Evolutionary conservation across 2,797 vertebrate genomes (phyloP), one percentile per base, ranked within the genome.

Genomic region (Falco rusticolus): DNA sequence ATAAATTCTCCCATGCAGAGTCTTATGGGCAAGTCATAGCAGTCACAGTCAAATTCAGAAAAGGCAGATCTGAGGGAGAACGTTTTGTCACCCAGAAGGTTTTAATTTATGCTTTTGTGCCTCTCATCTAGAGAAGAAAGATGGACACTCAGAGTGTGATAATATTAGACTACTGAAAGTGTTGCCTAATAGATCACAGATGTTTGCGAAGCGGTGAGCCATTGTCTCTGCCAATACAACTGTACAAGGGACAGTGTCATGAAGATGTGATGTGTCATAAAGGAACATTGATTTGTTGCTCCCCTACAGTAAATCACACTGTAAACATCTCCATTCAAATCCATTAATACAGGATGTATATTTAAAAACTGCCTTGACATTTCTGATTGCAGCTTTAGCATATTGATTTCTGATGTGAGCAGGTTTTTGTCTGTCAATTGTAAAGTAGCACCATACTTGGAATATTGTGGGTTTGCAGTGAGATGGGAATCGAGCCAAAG

Each of bases 101-200:
- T 95, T 96, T 93, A 94, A 95, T 95, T 92, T 92, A 85, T 85
- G 74, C 83, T 89, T 81, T 77, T 2, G 1, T 89, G 80, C 77
- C 77, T 92, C 90, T 96, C 81, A 50, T 90, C 66, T 41, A 11
- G 37, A 82, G 74, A 89, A 92, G 90, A 96, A 94, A 63, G 90
- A 92, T 93, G 88, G 94, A 86, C 94, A 20, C 72, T 84, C 26
- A 1, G 64, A 74, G 79, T 26, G 34, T n/a, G 60, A 39, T 90
- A 50, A 71, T 71, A 83, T 87, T 47, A 57, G 91, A 75, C 37
- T 39, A 12, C 33, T 79, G 88, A n/a, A 90, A 87, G 59, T 48
- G 78, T 37, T 79, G 77, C 74, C 80, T 69, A 68, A 75, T 93
- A 89, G 87, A 94, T 96, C 93, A 94, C 85, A 91, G 91, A 57